Evolutionary conservation across 2,113 vertebrate genomes (phyloP), one percentile per base, ranked within the genome.

Genomic region (Fukomys damarensis): DNA sequence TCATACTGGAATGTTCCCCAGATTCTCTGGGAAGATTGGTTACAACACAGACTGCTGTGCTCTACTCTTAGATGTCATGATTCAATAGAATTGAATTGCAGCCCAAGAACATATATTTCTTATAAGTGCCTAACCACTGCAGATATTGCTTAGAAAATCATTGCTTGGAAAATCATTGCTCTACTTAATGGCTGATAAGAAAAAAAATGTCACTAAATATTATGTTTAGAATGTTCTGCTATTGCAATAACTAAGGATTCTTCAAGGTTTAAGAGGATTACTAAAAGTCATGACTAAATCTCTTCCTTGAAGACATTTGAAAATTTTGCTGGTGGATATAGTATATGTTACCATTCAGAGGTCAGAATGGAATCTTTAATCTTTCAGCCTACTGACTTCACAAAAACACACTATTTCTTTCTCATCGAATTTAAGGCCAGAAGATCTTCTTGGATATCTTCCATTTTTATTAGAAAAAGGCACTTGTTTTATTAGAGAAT

Each of bases 231-330:
- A 82, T 95, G 26, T 52, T 93, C 35, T 91, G 1, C 22, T 89
- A 0, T 91, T 74, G 30, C 28, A 66, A 85, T 86, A 89, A 59
- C 26, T 46, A 89, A 77, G 20, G 19, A 46, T 82, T 92, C 9
- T 93, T 82, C 0, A 22, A 13, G 30, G 16, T 94, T 94, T 89
- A 82, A 96, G 35, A 68, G 63, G 41, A 89, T 89, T 90, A 80
- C 46, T 82, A 35, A 70, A 89, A 89, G 24, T 41, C 20, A 9
- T 84, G 32, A 12, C 54, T 90, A 66, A 63, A 68, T 89, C 52
- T 90, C 43, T 95, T 91, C 17, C 12, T 94, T 93, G 70, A 84
- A 84, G 63, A 86, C 16, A 49, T 68, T 46, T 3, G 70, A 87
- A 35, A 12, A 22, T 66, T 16, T 28, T 54, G 2, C 32, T 91